Evolutionary conservation across 2,797 vertebrate genomes (phyloP).

Genomic region (Spinus pinus): DNA sequence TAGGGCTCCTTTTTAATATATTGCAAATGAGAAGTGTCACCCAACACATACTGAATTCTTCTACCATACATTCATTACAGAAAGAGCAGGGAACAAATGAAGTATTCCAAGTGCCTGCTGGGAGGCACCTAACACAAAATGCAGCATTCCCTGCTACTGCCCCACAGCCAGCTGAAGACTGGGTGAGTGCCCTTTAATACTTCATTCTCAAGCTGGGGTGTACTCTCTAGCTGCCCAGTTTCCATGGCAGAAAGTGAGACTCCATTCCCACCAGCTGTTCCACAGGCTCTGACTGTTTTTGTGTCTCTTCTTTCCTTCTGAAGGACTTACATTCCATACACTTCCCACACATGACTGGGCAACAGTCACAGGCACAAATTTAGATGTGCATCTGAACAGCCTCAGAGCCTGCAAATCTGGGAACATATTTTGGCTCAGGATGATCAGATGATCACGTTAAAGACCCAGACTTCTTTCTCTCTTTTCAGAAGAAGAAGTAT

Average conservation of each 20-base stretch:
- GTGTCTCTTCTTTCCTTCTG: background rate
- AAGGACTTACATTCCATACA: background rate
- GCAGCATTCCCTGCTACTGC: background rate
- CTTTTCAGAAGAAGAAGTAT: background rate
- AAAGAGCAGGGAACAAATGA: background rate
- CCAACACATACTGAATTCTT: background rate
- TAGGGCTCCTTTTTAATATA: background rate
- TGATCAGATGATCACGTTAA: background rate
- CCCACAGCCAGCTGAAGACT: background rate
- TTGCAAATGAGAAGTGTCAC: background rate
- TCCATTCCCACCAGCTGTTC: background rate
- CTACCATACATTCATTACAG: background rate
- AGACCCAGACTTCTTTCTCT: background rate
- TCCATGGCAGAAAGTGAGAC: background rate
- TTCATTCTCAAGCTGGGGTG: background rate
- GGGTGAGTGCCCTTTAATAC: background rate
- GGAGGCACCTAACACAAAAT: background rate
- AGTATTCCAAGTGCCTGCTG: background rate
- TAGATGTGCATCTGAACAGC: background rate
- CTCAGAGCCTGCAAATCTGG: background rate
- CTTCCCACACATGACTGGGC: background rate
- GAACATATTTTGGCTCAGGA: background rate
- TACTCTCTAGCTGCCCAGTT: background rate
- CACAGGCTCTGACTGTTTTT: background rate
- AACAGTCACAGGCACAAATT: background rate